phyloP scores from a whole-genome alignment of 2,113 vertebrate species.

The Nothocercus nigrocapillus region DNA sequence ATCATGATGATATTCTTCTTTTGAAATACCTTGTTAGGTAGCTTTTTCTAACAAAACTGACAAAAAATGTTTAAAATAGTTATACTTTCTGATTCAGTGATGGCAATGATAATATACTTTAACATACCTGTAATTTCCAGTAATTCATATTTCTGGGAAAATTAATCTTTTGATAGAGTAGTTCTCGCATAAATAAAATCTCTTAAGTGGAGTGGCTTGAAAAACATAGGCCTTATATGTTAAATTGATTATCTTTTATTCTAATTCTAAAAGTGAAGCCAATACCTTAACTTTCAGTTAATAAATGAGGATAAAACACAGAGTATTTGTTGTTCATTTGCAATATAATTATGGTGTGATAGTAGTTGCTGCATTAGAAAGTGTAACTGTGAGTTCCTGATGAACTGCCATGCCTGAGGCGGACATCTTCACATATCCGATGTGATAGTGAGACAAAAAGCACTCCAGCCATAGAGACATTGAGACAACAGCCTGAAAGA shows the following conservation, averaged over 20 bases:
- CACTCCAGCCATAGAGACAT: neutral
- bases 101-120: neutral
- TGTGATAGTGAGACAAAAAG: neutral
- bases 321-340: neutral
- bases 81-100: neutral
- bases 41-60: neutral
- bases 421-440: neutral
- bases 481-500: neutral
- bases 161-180: neutral
- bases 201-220: neutral
- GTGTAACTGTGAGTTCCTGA: neutral
- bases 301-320: neutral
- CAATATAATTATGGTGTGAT: neutral
- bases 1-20: neutral
- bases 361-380: neutral
- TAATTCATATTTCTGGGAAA: neutral
- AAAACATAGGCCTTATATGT: rapidly evolving
- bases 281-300: neutral
- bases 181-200: neutral
- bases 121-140: neutral
- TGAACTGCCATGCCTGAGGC: neutral
- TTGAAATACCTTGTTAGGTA: neutral
- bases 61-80: neutral
- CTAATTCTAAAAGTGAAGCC: neutral
- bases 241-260: neutral